These are phyloP conservation scores for Cotesia congregata DNA, from an alignment of 2,888 invertebrate species.

Conservation along the genomic window DNA sequence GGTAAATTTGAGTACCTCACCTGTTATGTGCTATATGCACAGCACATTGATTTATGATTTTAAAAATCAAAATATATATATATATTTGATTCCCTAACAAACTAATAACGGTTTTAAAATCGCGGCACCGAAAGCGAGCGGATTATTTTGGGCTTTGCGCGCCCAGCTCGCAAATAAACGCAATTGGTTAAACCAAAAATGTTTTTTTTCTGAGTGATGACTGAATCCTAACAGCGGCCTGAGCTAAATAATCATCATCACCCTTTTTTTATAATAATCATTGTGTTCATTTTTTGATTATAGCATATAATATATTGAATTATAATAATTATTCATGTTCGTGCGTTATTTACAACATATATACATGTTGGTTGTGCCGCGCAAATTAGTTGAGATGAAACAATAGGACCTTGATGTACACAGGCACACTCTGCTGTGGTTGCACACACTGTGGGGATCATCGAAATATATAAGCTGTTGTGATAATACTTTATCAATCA, in stretches of 20 bases:
- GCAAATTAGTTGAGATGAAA: conserved; percentile 60
- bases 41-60: conserved; percentile 42
- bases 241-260: conserved; percentile 24
- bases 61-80: conserved; percentile 25
- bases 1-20: conserved; percentile 63
- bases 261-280: conserved; percentile 37
- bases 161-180: conserved; percentile 64
- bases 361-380: conserved; percentile 44
- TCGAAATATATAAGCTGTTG: not conserved
- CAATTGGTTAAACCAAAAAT: not conserved
- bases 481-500: not conserved
- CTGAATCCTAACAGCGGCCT: conserved; percentile 15
- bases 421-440: conserved; percentile 60
- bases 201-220: conserved; percentile 5
- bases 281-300: conserved; percentile 52
- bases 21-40: conserved; percentile 52
- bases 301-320: conserved; percentile 19
- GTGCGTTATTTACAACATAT: conserved; percentile 51
- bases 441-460: conserved; percentile 67
- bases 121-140: conserved; percentile 67
- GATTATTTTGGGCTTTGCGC: conserved; percentile 67
- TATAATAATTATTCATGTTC: conserved; percentile 43
- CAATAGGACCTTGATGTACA: conserved; percentile 65
- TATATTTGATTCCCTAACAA: conserved; percentile 48
- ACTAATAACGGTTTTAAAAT: conserved; percentile 65